Evolutionary conservation across 2,888 invertebrate species (phyloP).

Genomic region (Abrostola triplasia): DNA sequence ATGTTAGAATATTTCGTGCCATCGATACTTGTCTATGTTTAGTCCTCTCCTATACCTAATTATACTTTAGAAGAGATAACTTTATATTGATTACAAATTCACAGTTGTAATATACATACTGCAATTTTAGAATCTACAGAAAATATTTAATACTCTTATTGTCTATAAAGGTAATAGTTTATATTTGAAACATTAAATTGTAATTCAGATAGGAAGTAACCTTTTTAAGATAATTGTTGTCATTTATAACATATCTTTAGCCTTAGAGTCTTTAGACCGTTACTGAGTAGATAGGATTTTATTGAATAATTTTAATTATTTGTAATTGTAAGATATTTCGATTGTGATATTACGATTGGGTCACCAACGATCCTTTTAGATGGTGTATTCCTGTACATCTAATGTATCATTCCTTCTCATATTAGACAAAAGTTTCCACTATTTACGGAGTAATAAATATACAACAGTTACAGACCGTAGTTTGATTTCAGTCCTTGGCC

Average conservation of each 20-base stretch:
- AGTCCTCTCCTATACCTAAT: slow-evolving; percentile 6
- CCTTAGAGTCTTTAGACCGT: slow-evolving; percentile 30
- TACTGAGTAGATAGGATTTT: slow-evolving; percentile 37
- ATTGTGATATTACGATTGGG: slow-evolving; percentile 55
- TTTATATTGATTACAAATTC: slow-evolving; percentile 19
- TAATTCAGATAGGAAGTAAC: slow-evolving; percentile 10
- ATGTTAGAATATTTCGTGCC: slow-evolving; percentile 36
- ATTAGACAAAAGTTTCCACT: slow-evolving; percentile 38
- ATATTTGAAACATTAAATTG: slow-evolving; percentile 21
- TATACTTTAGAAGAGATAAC: slow-evolving; percentile 13
- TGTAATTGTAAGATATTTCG: slow-evolving; percentile 32
- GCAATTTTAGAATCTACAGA: slow-evolving; percentile 18
- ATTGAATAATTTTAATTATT: slow-evolving; percentile 25
- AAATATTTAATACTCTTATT: slow-evolving; percentile 8
- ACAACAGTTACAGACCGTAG: slow-evolving; percentile 68
- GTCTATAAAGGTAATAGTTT: slow-evolving; percentile 15
- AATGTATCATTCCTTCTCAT: slow-evolving; percentile 49
- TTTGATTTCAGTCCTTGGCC: slow-evolving; percentile 71
- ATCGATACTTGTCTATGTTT: slow-evolving; percentile 26
- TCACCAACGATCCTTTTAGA: slow-evolving; percentile 27
- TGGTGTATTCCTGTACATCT: slow-evolving; percentile 23
- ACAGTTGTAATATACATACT: slow-evolving; percentile 3
- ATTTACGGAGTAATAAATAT: slow-evolving; percentile 67
- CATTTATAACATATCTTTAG: slow-evolving; percentile 47
- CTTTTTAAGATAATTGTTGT: slow-evolving; percentile 37